A percentile compares a stretch with the other conserved stretches of the same genome.
These are phyloP conservation scores for Drosophila imparisetae DNA, from an alignment of 2,888 invertebrate genomes.

Conservation along the genomic window DNA sequence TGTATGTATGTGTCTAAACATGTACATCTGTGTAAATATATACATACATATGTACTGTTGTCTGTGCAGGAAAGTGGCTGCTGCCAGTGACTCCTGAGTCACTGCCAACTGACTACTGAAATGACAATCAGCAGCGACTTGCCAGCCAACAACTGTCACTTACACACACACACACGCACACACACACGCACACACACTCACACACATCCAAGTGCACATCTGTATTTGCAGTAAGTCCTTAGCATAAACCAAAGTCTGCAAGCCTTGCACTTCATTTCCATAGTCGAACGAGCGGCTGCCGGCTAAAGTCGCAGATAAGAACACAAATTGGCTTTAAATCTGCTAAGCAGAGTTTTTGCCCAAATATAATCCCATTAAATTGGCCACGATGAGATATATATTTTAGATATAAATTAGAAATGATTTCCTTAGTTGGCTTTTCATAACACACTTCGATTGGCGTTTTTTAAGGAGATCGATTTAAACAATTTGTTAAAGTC, in stretches of 20 bases:
- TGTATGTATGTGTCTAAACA: background rate
- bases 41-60: conserved; percentile 23
- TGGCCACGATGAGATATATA: background rate
- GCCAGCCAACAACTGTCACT: conserved; percentile 32
- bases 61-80: conserved; percentile 46
- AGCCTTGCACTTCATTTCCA: conserved; percentile 64
- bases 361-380: background rate
- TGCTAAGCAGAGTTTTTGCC: conserved; percentile 8
- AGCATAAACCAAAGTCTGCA: conserved; percentile 38
- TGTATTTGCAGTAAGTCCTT: conserved; percentile 26
- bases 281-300: conserved; percentile 46
- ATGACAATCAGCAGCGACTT: conserved; percentile 54
- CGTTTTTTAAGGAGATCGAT: background rate
- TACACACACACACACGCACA: conserved; percentile 3
- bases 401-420: background rate
- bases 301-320: conserved; percentile 19
- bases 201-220: conserved; percentile 4
- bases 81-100: conserved; percentile 38
- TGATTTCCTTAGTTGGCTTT: background rate
- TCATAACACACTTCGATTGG: background rate
- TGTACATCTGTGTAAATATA: background rate
- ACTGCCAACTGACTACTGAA: conserved; percentile 45
- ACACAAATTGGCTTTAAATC: conserved; percentile 52
- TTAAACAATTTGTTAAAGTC: background rate
- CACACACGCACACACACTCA: background rate